Conservation (phyloP, 2,797 vertebrate genomes). For the Trichosurus vulpecula region DNA sequence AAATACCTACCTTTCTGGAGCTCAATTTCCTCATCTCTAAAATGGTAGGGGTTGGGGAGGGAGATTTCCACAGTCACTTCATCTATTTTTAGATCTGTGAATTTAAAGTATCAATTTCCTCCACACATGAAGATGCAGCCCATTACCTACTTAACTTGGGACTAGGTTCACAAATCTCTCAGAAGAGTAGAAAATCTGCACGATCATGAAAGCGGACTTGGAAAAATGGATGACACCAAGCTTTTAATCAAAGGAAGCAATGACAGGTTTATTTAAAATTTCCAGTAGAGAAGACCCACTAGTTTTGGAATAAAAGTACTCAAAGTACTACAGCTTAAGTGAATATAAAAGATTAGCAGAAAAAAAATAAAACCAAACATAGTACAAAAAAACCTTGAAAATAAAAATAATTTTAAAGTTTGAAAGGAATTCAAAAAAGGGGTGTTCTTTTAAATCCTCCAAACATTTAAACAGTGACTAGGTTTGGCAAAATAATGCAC, state of each 20-base stretch:
- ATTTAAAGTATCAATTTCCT: background rate
- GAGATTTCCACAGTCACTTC: background rate
- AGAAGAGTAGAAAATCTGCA: conserved; percentile 3
- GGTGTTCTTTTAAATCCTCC: conserved; percentile 79
- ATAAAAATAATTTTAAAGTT: conserved; percentile 62
- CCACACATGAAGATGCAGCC: background rate
- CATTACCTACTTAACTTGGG: conserved; percentile 8
- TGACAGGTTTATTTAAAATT: conserved; percentile 97
- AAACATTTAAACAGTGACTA: conserved; percentile 87
- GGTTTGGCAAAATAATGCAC: conserved; percentile 87
- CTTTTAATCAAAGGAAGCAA: conserved; percentile 88
- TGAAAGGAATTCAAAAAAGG: conserved; percentile 85
- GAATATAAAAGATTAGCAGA: conserved; percentile 92
- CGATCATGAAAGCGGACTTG: conserved; percentile 46
- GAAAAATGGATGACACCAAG: conserved; percentile 80
- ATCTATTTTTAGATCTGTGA: background rate
- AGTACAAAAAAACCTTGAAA: conserved; percentile 77
- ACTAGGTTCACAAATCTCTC: conserved; percentile 20
- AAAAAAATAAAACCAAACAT: conserved; percentile 89
- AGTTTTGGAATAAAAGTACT: conserved; percentile 97
- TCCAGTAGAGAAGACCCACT: conserved; percentile 96
- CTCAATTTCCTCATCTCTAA: background rate
- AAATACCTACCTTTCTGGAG: background rate
- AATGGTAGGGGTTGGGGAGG: background rate
- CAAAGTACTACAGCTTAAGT: conserved; percentile 90